A percentile compares a stretch with the other conserved stretches of the same genome.
Conservation (phyloP, 2,888 invertebrate genomes). For the Platynereis dumerilii region DNA sequence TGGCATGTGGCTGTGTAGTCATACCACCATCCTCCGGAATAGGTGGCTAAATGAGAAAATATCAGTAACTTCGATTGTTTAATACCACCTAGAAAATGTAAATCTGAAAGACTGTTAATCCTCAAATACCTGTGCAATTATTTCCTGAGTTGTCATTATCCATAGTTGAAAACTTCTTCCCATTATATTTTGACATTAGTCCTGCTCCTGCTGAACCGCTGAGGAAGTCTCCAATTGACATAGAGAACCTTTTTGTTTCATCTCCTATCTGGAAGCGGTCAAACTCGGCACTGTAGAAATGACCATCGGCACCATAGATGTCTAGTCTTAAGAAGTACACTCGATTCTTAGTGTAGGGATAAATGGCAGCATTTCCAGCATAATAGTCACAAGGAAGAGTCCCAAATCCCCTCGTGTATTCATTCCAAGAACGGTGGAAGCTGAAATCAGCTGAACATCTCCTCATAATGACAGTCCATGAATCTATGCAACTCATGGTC, state of each 20-base stretch:
- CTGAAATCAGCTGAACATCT: neutral
- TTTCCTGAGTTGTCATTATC: neutral
- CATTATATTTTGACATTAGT: neutral
- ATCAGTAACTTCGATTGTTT: too few relatives aligned
- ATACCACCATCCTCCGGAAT: too few relatives aligned
- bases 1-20: too few relatives aligned
- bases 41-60: too few relatives aligned
- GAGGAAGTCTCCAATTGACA: neutral
- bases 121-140: neutral
- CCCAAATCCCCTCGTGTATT: neutral
- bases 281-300: conserved; percentile 4
- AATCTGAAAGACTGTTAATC: too few relatives aligned
- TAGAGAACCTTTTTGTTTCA: neutral
- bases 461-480: neutral
- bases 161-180: neutral
- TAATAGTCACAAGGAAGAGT: neutral
- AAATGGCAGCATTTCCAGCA: neutral
- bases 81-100: too few relatives aligned
- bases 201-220: neutral
- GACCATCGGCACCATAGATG: neutral
- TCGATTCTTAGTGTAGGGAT: conserved; percentile 1
- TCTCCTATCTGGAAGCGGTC: neutral
- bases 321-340: neutral
- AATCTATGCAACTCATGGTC: neutral
- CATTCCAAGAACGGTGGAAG: neutral